Evolutionary conservation across 64 coral and sea anemone species (phyloP), one percentile per base, ranked within the genome.

Genomic region (Hydrozoanthus tunicans): DNA sequence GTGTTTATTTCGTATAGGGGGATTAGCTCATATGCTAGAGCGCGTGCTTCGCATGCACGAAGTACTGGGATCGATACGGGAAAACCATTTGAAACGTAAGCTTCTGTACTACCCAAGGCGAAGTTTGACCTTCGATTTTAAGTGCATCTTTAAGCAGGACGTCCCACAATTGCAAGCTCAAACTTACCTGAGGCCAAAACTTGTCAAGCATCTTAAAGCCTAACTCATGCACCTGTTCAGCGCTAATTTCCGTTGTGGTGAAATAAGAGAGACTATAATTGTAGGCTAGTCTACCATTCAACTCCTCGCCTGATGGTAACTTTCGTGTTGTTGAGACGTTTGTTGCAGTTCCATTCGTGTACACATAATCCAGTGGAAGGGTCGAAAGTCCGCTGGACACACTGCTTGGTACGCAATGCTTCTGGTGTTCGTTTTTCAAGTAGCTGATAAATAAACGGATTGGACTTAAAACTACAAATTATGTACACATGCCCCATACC

Each of bases 211-310:
- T 88, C 55, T 32, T 43, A 53, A 74, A 3, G 10, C 84, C 84
- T 25, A 88, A 51, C 5, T 74, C 57, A 24, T 88, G 69, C 5
- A 88, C 84, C 56, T 88, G 54, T 24, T 88, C 84, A 73, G 69
- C 67, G 55, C 67, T 74, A 8, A 88, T 32, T 1, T 88, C 20
- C 9, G 84, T 88, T 10, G 84, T 88, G 8, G 84, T 88, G 24
- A 88, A 88, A 9, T 74, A 88, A 3, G 84, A 88, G n/a, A 88
- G 25, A 51, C 67, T 88, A 17, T 88, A 74, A 7, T 74, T 15
- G 11, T 88, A 88, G 68, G 84, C 84, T 25, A 59, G 32, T 24
- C 84, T 72, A 23, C 84, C 84, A 73, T 88, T 56, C 69, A 88
- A 25, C 23, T 88, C 74, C 8, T 88, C 84, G 11, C 53, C 84